Percentiles rank a stretch among this genome's conserved stretches.
Conservation (phyloP, 1,140 invertebrate species). For the Hycleus cichorii region DNA sequence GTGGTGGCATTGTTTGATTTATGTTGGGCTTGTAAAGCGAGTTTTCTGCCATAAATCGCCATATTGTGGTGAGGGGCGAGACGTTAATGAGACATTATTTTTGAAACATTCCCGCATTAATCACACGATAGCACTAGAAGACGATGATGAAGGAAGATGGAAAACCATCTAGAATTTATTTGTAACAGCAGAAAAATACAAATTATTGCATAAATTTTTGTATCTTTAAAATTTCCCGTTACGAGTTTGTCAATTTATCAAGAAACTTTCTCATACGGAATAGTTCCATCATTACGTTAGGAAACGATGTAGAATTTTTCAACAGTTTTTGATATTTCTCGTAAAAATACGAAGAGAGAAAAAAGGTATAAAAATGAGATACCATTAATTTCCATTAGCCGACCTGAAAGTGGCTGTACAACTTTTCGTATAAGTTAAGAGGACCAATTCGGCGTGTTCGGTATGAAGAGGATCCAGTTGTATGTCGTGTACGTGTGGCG, state of each 20-base stretch:
- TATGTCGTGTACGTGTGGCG: not conserved
- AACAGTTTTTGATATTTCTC: not conserved
- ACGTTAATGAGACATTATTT: conserved; percentile 38
- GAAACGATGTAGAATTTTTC: not conserved
- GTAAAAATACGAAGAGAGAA: no score
- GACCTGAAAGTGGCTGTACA: conserved; percentile 12
- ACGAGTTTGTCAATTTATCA: not conserved
- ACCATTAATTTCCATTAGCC: conserved; percentile 17
- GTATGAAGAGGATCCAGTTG: not conserved
- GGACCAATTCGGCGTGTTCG: not conserved
- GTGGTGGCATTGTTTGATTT: conserved; percentile 24
- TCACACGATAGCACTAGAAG: conserved; percentile 17
- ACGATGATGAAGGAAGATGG: no score
- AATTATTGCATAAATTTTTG: no score
- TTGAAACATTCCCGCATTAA: conserved; percentile 33
- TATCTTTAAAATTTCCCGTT: no score
- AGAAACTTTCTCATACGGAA: not conserved
- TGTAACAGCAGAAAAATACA: no score
- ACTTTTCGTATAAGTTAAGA: conserved; percentile 15
- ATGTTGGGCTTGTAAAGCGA: conserved; percentile 30
- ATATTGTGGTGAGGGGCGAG: conserved; percentile 20
- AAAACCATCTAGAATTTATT: no score
- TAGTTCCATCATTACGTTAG: no score
- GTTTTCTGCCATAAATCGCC: conserved; percentile 31
- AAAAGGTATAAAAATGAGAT: no score